A percentile compares a stretch with the other conserved stretches of the same genome.
Evolutionary conservation across 2,797 vertebrate genomes (phyloP).

Genomic region (Myiotriccus ornatus): DNA sequence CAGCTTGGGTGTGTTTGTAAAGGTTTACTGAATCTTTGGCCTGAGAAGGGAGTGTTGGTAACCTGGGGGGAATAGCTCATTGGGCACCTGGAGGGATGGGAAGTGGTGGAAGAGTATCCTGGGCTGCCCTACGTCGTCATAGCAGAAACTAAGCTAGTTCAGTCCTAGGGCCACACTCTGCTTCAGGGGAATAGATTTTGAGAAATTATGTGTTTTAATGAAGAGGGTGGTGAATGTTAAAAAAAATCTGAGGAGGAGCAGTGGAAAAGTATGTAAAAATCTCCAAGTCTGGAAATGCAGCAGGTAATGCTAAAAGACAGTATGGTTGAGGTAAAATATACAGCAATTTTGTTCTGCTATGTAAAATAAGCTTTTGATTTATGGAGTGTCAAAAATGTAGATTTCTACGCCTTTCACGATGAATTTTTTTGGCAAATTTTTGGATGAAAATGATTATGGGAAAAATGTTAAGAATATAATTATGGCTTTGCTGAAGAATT

Average conservation of each 20-base stretch:
- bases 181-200: not conserved
- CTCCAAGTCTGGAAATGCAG: not conserved
- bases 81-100: fast-evolving
- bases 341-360: conserved; percentile 70
- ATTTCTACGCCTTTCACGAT: conserved; percentile 75
- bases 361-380: conserved; percentile 82
- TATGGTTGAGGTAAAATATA: conserved; percentile 54
- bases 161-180: not conserved
- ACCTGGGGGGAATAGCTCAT: not conserved
- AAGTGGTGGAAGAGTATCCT: fast-evolving
- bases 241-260: conserved; percentile 2
- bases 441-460: conserved; percentile 73
- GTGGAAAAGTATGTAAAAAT: conserved; percentile 19
- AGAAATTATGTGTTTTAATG: not conserved
- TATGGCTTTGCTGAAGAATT: conserved; percentile 50
- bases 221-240: not conserved
- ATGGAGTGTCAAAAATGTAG: conserved; percentile 82
- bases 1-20: not conserved
- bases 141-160: not conserved
- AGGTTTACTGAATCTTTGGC: not conserved
- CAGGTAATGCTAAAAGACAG: conserved; percentile 58
- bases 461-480: conserved; percentile 66
- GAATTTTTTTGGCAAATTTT: conserved; percentile 79
- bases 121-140: not conserved
- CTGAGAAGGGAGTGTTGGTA: not conserved